Evolutionary conservation across 2,888 invertebrate genomes (phyloP).

Genomic region (Syrphus vitripennis): DNA sequence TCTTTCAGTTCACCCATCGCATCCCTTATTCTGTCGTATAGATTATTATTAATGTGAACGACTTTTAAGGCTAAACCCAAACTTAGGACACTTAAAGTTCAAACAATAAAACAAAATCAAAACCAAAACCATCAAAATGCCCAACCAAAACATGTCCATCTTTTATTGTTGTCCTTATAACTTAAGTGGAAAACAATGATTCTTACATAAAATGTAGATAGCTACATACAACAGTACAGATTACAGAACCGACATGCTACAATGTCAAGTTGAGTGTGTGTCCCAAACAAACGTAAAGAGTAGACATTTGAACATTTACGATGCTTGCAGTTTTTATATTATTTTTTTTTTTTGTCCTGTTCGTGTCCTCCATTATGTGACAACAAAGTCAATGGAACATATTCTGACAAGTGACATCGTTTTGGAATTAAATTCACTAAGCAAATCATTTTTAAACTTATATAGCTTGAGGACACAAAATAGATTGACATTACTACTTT

Average conservation of each 20-base stretch:
- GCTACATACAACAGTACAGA: no score
- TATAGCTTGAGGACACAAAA: neutral
- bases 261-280: neutral
- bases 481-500: neutral
- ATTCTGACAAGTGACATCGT: constrained; percentile 18
- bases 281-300: neutral
- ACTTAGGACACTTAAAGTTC: neutral
- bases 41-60: neutral
- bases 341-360: neutral
- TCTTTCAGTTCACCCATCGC: neutral
- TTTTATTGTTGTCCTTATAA: neutral
- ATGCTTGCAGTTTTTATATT: neutral
- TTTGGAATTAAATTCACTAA: constrained; percentile 33
- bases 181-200: neutral
- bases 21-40: neutral
- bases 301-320: neutral
- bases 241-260: neutral
- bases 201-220: neutral
- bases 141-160: neutral
- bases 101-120: neutral
- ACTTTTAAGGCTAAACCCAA: neutral
- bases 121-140: neutral
- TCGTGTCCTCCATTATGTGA: neutral
- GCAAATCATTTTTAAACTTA: constrained; percentile 11
- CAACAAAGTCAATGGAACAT: neutral